phyloP scores from a whole-genome alignment of 2,113 vertebrate genomes.

The Phylloscopus trochilus region DNA sequence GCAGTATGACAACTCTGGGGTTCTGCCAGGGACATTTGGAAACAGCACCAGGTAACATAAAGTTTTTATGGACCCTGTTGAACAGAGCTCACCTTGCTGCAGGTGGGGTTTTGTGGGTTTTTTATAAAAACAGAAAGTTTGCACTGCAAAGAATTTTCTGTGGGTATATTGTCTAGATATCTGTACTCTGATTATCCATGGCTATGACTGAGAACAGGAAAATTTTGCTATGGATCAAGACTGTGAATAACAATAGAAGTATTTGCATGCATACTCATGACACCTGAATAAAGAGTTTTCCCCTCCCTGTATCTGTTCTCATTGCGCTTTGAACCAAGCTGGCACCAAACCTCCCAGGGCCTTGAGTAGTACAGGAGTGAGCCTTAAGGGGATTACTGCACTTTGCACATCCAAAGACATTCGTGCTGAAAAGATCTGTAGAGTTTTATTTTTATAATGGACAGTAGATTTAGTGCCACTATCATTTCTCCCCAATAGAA shows the following conservation, averaged over 20 bases:
- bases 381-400: background rate
- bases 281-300: background rate
- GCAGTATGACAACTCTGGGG: rapidly evolving
- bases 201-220: background rate
- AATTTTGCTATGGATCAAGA: background rate
- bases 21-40: background rate
- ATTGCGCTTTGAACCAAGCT: background rate
- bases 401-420: background rate
- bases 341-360: background rate
- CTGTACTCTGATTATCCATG: background rate
- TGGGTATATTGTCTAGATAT: background rate
- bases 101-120: rapidly evolving
- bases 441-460: conserved; percentile 13
- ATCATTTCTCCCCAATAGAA: conserved; percentile 22
- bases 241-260: background rate
- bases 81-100: background rate
- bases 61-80: background rate
- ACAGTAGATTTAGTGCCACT: conserved; percentile 5
- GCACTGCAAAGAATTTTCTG: background rate
- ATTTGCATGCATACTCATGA: background rate
- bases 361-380: background rate
- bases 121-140: background rate
- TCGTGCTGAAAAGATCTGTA: background rate
- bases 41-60: background rate
- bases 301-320: background rate